Base-by-base conservation (phyloP, 2,797 vertebrate species). In the Tarsius wallacei region DNA sequence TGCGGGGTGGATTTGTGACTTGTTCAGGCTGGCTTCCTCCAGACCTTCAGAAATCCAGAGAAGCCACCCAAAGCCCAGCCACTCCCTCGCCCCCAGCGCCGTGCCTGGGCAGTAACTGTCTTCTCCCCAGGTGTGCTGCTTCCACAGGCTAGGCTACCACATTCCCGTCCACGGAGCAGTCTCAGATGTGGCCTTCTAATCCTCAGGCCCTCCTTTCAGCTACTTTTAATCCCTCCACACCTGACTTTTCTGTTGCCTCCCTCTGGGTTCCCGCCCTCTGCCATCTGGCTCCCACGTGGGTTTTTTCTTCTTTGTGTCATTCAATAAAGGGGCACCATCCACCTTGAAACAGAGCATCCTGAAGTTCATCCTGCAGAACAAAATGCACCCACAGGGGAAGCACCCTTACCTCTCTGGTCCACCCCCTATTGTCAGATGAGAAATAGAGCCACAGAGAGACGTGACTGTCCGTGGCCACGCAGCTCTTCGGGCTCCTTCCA, bases 361-460 rank as follows among this genome's bases (percentile, higher is more conserved):
- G 49, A 0, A 0, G 0, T 26, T 55, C 53, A 15, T 28, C 16
- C 33, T 31, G 14, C 61, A 19, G 24, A 31, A 17, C 28, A 5
- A 22, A n/a, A 11, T 64, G 61, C 1, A 2, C 42, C 7, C 9
- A 3, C 31, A 13, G 6, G 11, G 22, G 59, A 63, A 1, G 28
- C 0, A 1, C 73, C 47, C 88, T 31, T 31, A 36, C 12, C 0
- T 24, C 47, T 53, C 77, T 17, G 2, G 15, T 78, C 4, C 26
- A 5, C n/a, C 66, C n/a, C 47, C 21, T 51, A 6, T 11, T 59
- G 17, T 16, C 1, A 28, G 57, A 16, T 68, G 22, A 63, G 55
- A 84, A 57, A 24, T 21, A 64, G 55, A 73, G 36, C 22, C 13
- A 59, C 16, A 2, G 83, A 14, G 3, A 66, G 31, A 7, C 78